These are phyloP conservation scores for Rousettus leschenaultii DNA, from an alignment of 2,113 vertebrate species.

Conservation along the genomic window DNA sequence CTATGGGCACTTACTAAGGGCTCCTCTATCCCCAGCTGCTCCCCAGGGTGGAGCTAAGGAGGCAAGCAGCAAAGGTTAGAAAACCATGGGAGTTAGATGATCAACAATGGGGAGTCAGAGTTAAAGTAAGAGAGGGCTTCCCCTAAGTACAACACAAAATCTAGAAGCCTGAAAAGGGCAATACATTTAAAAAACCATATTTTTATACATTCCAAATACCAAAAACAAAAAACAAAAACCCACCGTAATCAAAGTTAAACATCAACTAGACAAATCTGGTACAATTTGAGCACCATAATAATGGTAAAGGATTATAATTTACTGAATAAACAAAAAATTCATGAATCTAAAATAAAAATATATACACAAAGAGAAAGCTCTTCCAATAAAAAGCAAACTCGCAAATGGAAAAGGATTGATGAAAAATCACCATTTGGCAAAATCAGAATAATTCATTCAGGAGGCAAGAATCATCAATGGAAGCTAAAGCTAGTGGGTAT, in stretches of 20 bases:
- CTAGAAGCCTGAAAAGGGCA: not conserved
- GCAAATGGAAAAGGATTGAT: not conserved
- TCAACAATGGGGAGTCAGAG: not conserved
- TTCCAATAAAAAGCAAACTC: not conserved
- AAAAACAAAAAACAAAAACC: not conserved
- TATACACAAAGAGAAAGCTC: not conserved
- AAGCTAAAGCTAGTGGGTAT: not conserved
- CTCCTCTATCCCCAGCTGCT: not conserved
- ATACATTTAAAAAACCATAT: not conserved
- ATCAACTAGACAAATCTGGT: not conserved
- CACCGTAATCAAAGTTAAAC: not conserved
- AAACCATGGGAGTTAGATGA: not conserved
- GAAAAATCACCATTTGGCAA: not conserved
- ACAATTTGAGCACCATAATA: not conserved
- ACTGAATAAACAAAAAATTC: not conserved
- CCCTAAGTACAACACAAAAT: not conserved
- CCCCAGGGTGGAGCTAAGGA: not conserved
- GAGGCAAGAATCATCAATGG: not conserved
- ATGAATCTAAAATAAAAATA: not conserved
- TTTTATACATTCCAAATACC: not conserved
- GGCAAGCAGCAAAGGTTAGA: not conserved
- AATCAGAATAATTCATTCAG: not conserved
- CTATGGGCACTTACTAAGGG: not conserved
- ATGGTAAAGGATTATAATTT: not conserved
- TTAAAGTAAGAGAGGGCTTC: not conserved